Conservation (phyloP, 2,113 vertebrate genomes). For the Mesitornis unicolor region DNA sequence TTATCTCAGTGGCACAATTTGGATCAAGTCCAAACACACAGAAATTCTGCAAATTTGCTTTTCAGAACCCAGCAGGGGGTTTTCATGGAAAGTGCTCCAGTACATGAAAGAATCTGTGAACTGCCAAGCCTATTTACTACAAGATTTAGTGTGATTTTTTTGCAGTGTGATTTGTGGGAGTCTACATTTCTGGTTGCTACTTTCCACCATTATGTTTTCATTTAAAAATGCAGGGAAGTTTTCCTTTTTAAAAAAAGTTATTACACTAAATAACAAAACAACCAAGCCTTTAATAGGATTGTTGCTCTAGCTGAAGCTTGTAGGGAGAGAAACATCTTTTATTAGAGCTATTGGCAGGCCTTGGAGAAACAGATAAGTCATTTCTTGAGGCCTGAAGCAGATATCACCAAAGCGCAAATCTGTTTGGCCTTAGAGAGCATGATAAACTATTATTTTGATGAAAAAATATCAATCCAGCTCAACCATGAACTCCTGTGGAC, state of each 20-base stretch:
- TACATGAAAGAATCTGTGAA: slow-evolving; percentile 7
- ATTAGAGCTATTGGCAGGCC: neutral
- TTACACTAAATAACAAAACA: neutral
- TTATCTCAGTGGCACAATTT: slow-evolving; percentile 49
- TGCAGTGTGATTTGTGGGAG: neutral
- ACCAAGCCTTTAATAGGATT: neutral
- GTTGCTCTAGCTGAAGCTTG: neutral
- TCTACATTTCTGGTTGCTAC: neutral
- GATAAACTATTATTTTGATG: neutral
- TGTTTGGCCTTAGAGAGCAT: neutral
- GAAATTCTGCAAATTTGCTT: slow-evolving; percentile 63
- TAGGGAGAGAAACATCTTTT: neutral
- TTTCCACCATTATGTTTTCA: neutral
- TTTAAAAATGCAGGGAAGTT: neutral
- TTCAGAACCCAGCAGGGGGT: slow-evolving; percentile 49
- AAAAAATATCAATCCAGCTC: neutral
- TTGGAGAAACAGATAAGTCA: neutral
- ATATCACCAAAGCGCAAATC: neutral
- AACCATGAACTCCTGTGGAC: neutral
- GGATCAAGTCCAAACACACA: slow-evolving; percentile 61
- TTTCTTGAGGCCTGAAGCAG: neutral
- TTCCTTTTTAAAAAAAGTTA: neutral
- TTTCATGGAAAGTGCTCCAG: neutral
- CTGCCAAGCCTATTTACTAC: neutral
- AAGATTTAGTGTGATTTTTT: neutral